Evolutionary conservation across 2,113 vertebrate species (phyloP).

Genomic region (Corydoras sp.): DNA sequence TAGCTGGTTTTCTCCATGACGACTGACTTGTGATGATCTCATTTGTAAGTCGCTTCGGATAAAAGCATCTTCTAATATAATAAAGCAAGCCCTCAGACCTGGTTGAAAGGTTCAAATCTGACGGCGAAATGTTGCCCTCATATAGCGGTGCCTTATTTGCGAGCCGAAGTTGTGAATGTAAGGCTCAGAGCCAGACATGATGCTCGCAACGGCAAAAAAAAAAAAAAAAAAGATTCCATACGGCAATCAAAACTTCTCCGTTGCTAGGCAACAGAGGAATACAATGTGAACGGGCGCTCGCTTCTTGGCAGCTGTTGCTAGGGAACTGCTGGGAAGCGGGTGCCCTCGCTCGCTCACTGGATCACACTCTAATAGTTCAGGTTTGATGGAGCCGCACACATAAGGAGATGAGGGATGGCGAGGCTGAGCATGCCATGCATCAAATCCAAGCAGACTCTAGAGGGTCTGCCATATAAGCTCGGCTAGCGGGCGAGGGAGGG

Average conservation of each 20-base stretch:
- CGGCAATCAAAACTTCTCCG: constrained; percentile 58
- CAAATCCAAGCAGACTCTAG: constrained; percentile 58
- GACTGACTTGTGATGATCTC: too few species aligned
- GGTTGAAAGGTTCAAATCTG: too few species aligned
- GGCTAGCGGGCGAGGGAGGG: constrained; percentile 45
- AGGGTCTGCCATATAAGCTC: constrained; percentile 59
- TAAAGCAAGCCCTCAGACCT: too few species aligned
- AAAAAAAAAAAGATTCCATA: neutral
- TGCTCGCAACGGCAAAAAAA: constrained; percentile 10
- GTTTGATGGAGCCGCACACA: constrained; percentile 67
- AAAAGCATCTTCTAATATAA: too few species aligned
- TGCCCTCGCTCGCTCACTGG: constrained; percentile 53
- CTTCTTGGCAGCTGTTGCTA: constrained; percentile 70
- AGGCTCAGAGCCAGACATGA: constrained; percentile 18
- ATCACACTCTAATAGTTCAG: constrained; percentile 68
- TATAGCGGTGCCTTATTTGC: too few species aligned
- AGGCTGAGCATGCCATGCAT: constrained; percentile 59
- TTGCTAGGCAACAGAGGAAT: constrained; percentile 72
- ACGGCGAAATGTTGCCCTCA: too few species aligned
- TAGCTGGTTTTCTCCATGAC: too few species aligned
- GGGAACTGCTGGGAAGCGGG: constrained; percentile 68
- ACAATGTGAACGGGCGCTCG: constrained; percentile 57
- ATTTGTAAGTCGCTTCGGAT: too few species aligned
- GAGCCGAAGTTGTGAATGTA: neutral
- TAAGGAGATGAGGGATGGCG: constrained; percentile 66